phyloP scores from a whole-genome alignment of 2,113 vertebrate species.

The Scolopax mira region DNA sequence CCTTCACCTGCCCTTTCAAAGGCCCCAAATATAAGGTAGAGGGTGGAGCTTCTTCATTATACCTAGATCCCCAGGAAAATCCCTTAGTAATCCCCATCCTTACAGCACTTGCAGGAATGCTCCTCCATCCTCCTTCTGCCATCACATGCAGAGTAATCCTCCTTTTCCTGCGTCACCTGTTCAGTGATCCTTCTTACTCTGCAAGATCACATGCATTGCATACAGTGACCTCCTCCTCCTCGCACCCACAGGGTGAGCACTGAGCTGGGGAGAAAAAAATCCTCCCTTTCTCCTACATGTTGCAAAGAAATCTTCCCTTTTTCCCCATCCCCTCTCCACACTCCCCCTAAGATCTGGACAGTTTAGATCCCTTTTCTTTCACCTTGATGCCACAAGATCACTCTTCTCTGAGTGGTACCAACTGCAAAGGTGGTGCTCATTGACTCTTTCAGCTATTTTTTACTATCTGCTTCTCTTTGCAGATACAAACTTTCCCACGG shows the following conservation, averaged over 20 bases:
- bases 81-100: conserved; percentile 12
- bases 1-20: not conserved
- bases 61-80: not conserved
- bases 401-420: not conserved
- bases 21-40: not conserved
- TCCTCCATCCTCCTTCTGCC: conserved; percentile 14
- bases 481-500: not conserved
- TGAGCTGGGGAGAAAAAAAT: not conserved
- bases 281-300: not conserved
- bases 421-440: not conserved
- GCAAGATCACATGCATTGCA: not conserved
- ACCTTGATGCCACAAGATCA: not conserved
- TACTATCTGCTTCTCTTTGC: not conserved
- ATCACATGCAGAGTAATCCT: conserved; percentile 48
- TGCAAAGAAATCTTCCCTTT: not conserved
- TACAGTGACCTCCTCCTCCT: not conserved
- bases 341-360: not conserved
- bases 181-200: conserved; percentile 36
- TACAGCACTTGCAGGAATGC: not conserved
- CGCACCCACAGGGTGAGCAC: not conserved
- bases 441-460: not conserved
- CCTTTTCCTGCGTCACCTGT: conserved; percentile 8
- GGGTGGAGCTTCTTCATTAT: not conserved
- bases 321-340: not conserved
- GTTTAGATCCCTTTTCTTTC: not conserved